These are phyloP conservation scores for Iguana delicatissima DNA, from an alignment of 2,797 vertebrate genomes.

Conservation along the genomic window DNA sequence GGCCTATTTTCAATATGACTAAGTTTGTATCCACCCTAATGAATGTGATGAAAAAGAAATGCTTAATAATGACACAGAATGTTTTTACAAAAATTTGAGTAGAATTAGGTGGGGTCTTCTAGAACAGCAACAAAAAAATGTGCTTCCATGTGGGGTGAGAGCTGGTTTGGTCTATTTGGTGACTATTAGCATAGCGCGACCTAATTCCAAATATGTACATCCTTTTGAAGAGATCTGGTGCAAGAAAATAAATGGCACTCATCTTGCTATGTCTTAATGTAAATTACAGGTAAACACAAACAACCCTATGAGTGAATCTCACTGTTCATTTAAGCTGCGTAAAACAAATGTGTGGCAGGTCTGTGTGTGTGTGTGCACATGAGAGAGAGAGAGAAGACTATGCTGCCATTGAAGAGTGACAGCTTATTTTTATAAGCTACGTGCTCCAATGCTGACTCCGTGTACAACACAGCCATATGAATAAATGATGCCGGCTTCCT, in stretches of 20 bases:
- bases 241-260: constrained; percentile 32
- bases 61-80: neutral
- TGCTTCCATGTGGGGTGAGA: neutral
- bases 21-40: neutral
- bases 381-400: neutral
- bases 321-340: neutral
- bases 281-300: neutral
- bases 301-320: neutral
- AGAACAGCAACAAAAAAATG: neutral
- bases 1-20: neutral
- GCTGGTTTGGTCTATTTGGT: no score
- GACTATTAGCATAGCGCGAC: neutral
- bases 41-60: no score
- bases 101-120: neutral
- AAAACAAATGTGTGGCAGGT: neutral
- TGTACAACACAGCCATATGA: constrained; percentile 20
- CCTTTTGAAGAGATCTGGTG: constrained; percentile 21
- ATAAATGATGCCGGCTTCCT: constrained; percentile 22
- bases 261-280: neutral
- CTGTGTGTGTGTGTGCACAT: neutral
- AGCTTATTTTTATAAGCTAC: constrained; percentile 31
- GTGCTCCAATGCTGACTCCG: neutral
- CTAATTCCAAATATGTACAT: neutral
- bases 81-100: neutral
- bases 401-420: constrained; percentile 9